Base-by-base conservation (phyloP, 2,113 vertebrate genomes). In the Callaeas wilsoni region DNA sequence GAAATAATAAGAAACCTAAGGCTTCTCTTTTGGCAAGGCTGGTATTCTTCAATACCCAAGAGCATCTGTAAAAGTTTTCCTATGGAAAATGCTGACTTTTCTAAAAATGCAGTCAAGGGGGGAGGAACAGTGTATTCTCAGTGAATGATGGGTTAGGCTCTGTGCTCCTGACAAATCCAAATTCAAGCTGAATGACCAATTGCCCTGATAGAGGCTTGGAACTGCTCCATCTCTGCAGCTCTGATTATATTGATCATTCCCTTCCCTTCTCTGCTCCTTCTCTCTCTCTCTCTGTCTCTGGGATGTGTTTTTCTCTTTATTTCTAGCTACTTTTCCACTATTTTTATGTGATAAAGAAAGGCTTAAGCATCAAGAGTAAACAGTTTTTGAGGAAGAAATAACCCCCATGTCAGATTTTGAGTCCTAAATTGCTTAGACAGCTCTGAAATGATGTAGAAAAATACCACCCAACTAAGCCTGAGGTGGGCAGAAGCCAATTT, bases 61-160 rank as follows among this genome's bases (percentile, higher is more conserved):
- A 92, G 50, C 20, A 55, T 56, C 63, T 80, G 32, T 88, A 80
- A 88, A 90, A 82, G 55, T 84, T 95, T 95, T 78, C 84, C 78
- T 32, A 52, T 37, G 47, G 62, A 94, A 96, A 94, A 94, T 84
- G 93, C 93, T 96, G 91, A 97, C 86, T 89, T 92, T 64, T 87
- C 52, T 91, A 49, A 92, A 94, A 93, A 71, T 56, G 30, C 8
- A 52, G 76, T 84, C 80, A 68, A 16, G 89, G 30, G 55, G 63
- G 57, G 42, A 90, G n/a, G 64, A 85, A 39, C 23, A 46, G 37
- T 37, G 18, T 71, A 79, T 88, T 85, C 64, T 88, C 33, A 67
- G 60, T 77, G 76, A 92, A 55, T 59, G 80, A 87, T 41, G 52
- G 53, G 55, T 79, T 87, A 87, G 42, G 19, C 29, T 75, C 52